Percentiles rank a stretch among this genome's conserved stretches.
phyloP scores from a whole-genome alignment of 2,113 vertebrate genomes.

The Xenopus laevis region DNA sequence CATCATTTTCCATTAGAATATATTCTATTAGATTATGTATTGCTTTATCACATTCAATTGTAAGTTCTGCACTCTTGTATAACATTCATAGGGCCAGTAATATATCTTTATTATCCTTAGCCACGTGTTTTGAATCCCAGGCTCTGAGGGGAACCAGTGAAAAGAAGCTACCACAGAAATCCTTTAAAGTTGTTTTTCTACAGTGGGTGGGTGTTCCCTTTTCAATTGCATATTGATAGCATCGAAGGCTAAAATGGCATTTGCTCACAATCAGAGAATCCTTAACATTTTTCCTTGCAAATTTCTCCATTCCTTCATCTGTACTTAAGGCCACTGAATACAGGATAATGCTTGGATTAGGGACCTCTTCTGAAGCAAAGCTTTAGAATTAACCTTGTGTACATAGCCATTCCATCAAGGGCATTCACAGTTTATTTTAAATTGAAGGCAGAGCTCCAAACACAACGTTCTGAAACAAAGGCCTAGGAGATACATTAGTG shows the following conservation, averaged over 20 bases:
- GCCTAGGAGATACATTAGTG: slow-evolving; percentile 59
- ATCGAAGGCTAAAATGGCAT: slow-evolving; percentile 72
- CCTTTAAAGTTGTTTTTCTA: slow-evolving; percentile 61
- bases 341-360: slow-evolving; percentile 65
- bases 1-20: too few relatives aligned
- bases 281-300: slow-evolving; percentile 68
- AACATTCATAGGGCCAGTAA: too few relatives aligned
- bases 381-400: slow-evolving; percentile 72
- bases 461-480: slow-evolving; percentile 63
- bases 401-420: slow-evolving; percentile 63
- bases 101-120: slow-evolving; percentile 47
- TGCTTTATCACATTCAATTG: too few relatives aligned
- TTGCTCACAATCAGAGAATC: slow-evolving; percentile 72
- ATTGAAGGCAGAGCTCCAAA: slow-evolving; percentile 61
- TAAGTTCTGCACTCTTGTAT: too few relatives aligned
- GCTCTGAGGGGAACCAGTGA: slow-evolving; percentile 53
- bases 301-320: slow-evolving; percentile 65
- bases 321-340: slow-evolving; percentile 59
- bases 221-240: slow-evolving; percentile 68
- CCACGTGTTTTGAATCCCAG: slow-evolving; percentile 57
- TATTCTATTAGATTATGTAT: too few relatives aligned
- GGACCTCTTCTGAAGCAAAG: slow-evolving; percentile 62
- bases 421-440: slow-evolving; percentile 68
- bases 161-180: slow-evolving; percentile 54
- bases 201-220: slow-evolving; percentile 59